Conservation (phyloP, 53 echinoderm and acorn worm genomes). For the Temnopleurus reevesii region DNA sequence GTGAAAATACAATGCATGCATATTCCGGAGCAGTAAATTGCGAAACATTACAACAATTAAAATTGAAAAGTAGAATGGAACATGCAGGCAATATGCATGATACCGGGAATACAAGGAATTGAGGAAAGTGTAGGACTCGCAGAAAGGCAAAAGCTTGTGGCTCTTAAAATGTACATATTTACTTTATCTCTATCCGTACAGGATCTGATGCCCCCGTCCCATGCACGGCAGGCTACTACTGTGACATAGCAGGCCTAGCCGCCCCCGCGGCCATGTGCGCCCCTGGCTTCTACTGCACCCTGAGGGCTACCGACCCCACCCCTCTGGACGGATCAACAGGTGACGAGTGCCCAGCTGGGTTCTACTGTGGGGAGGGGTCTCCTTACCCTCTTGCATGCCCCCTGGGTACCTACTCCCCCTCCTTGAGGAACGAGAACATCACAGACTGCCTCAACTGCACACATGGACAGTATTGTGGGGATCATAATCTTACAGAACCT, state of each 20-base stretch:
- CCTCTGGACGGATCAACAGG: constrained; percentile 86
- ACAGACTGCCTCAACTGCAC: constrained; percentile 80
- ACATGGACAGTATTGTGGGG: constrained; percentile 93
- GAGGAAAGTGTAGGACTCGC: no score
- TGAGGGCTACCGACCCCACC: constrained; percentile 72
- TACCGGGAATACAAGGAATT: no score
- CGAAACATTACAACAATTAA: no score
- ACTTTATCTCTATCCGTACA: no score
- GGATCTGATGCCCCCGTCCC: constrained; percentile 82
- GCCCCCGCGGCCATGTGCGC: constrained; percentile 75
- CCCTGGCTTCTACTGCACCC: constrained; percentile 91
- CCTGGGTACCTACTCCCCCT: constrained; percentile 83
- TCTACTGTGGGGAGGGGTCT: constrained; percentile 84
- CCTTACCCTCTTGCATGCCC: constrained; percentile 78
- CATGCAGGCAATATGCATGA: no score
- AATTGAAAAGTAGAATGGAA: no score
- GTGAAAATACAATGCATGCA: no score
- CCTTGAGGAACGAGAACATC: constrained; percentile 76
- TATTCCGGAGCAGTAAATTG: no score
- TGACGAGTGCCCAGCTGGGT: constrained; percentile 91
- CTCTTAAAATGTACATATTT: no score
- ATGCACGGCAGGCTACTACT: constrained; percentile 90
- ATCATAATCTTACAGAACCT: constrained; percentile 85
- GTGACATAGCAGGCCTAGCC: constrained; percentile 81
- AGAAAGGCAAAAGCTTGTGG: no score